phyloP scores from a whole-genome alignment of 1,140 invertebrate species.

The Papilio dardanus region DNA sequence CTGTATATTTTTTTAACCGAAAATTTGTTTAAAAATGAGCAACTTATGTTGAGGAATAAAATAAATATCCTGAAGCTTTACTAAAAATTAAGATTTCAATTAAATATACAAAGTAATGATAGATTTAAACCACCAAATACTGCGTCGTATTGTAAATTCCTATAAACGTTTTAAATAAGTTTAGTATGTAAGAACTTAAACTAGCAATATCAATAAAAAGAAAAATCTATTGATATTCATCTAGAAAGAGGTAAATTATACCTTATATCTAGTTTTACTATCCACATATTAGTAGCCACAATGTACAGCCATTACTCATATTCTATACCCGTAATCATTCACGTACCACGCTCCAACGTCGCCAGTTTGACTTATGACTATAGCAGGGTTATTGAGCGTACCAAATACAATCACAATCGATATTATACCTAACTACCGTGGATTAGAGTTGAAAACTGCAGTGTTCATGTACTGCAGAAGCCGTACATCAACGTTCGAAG shows the following conservation, averaged over 20 bases:
- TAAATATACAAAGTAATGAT: no score
- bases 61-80: no score
- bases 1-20: no score
- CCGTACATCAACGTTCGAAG: conserved; percentile 3
- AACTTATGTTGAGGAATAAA: no score
- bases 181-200: no score
- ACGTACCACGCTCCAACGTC: conserved; percentile 19
- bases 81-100: no score
- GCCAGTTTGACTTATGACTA: conserved; percentile 17
- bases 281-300: background rate
- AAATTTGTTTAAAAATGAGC: no score
- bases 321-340: conserved; percentile 1
- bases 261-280: background rate
- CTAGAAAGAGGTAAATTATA: background rate
- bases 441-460: background rate
- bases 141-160: no score
- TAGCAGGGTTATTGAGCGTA: conserved; percentile 1
- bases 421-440: background rate
- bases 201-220: background rate
- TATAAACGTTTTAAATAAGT: no score
- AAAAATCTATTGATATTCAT: background rate
- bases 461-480: background rate
- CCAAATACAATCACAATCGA: background rate
- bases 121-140: no score
- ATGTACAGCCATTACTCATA: conserved; percentile 1